Evolutionary conservation across 2,113 vertebrate genomes (phyloP), one percentile per base, ranked within the genome.

Genomic region (Symphodus melops): DNA sequence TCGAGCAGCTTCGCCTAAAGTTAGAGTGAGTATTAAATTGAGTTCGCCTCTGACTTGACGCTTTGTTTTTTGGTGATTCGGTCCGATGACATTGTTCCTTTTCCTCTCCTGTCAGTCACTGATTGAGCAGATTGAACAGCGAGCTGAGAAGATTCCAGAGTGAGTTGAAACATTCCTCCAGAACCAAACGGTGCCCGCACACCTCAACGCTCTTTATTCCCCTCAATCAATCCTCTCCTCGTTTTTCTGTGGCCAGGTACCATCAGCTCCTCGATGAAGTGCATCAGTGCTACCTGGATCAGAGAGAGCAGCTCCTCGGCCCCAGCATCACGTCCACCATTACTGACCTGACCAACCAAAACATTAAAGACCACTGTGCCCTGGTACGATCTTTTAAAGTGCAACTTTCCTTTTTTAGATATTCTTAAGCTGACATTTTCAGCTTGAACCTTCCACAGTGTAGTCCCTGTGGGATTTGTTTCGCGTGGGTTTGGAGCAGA

Each of bases 351-450:
- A 98, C 97, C 79, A 96, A 93, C 90, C 96, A 96, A 82, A 98
- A 97, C 92, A 96, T 95, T 90, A 97, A 96, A 92, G 98, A 99
- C 89, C 98, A 99, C 86, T 99, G 98, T 79, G 97, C 98, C 83
- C 94, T 99, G 96, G 98, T 99, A 79, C 88, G 83, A 33, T 51
- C 68, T 19, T 68, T 82, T 77, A 75, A 76, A 83, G 75, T 68
- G 9, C 9, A 66, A 8, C 39, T 87, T 83, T 52, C 82, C 77
- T 89, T 33, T 33, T 2, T 86, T 88, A 71, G 68, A 79, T 78
- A 68, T 57, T 75, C 37, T 66, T 66, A 62, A 76, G 62, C 66
- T 89, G 87, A 86, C 87, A 86, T 89, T 25, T 89, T 89, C n/a
- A 75, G 81, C 57, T 55, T 33, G 20, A 36, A 66, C 64, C 84